Conservation (phyloP, 2,113 vertebrate genomes). For the Chaetodon trifascialis region DNA sequence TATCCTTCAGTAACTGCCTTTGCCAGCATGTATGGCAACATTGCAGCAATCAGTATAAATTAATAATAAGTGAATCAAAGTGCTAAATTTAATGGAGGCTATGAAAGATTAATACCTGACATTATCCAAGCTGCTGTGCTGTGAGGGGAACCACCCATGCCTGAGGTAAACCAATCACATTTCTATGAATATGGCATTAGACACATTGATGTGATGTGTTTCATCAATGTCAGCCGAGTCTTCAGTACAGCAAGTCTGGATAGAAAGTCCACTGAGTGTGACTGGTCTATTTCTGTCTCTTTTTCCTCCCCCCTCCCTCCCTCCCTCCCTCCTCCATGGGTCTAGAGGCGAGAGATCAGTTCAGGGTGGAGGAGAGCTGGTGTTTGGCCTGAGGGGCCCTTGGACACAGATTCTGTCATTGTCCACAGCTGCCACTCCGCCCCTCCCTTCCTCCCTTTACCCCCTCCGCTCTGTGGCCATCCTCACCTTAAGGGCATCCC, state of each 20-base stretch:
- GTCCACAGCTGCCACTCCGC: conserved; percentile 81
- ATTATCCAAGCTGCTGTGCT: conserved; percentile 80
- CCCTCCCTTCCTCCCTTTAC: conserved; percentile 29
- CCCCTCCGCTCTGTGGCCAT: conserved; percentile 59
- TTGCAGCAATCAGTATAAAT: conserved; percentile 79
- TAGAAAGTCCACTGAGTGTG: conserved; percentile 71
- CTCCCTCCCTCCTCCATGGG: conserved; percentile 8
- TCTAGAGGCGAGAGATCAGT: conserved; percentile 80
- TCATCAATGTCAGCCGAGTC: conserved; percentile 73
- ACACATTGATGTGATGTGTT: conserved; percentile 72
- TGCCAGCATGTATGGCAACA: conserved; percentile 67
- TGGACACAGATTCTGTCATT: conserved; percentile 84
- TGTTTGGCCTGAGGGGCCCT: conserved; percentile 83
- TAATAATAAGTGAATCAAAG: conserved; percentile 84
- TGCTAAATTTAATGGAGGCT: conserved; percentile 78
- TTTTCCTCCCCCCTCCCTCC: neutral
- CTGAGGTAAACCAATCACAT: conserved; percentile 76
- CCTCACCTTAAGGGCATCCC: conserved; percentile 79
- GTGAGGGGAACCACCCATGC: conserved; percentile 71
- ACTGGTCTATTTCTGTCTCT: conserved; percentile 78
- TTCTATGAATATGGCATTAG: conserved; percentile 81
- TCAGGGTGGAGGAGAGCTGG: conserved; percentile 81
- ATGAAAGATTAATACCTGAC: conserved; percentile 85
- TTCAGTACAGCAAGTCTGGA: conserved; percentile 60
- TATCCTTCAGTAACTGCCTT: conserved; percentile 62